Conservation (phyloP, 2,797 vertebrate genomes). For the Acanthornis magna region DNA sequence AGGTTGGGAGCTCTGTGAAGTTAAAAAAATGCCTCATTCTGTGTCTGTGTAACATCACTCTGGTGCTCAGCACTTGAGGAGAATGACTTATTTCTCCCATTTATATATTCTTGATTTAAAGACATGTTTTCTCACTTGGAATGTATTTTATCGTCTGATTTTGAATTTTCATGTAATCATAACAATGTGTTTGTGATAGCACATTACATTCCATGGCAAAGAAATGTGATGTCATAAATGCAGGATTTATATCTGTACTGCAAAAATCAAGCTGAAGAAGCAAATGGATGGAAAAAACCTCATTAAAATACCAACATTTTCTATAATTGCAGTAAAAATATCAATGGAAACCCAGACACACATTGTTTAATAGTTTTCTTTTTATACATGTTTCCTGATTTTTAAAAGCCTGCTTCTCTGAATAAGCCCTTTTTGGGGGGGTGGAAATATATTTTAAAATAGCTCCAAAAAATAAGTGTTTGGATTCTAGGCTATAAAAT, state of each 20-base stretch:
- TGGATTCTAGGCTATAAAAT: slow-evolving; percentile 48
- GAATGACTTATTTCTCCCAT: slow-evolving; percentile 1
- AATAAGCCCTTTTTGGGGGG: background rate
- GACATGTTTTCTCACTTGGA: slow-evolving; percentile 22
- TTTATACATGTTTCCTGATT: slow-evolving; percentile 30
- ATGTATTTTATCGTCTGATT: slow-evolving; percentile 24
- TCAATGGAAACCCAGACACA: slow-evolving; percentile 42
- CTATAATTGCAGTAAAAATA: slow-evolving; percentile 56
- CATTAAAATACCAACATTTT: slow-evolving; percentile 52
- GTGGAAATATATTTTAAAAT: slow-evolving; percentile 37
- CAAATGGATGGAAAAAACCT: slow-evolving; percentile 31
- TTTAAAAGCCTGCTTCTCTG: slow-evolving; percentile 46
- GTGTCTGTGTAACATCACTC: background rate
- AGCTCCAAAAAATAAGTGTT: slow-evolving; percentile 33
- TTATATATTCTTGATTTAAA: background rate
- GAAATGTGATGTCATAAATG: slow-evolving; percentile 44
- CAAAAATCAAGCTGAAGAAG: slow-evolving; percentile 46
- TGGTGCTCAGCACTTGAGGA: background rate
- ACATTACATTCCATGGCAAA: slow-evolving; percentile 57
- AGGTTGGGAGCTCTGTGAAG: background rate
- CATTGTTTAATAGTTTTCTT: slow-evolving; percentile 53
- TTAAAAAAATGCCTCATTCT: background rate
- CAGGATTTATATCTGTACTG: slow-evolving; percentile 38
- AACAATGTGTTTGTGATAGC: slow-evolving; percentile 38
- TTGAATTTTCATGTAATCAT: slow-evolving; percentile 35